Evolutionary conservation across 2,888 invertebrate genomes (phyloP).

Genomic region (Tetramorium bicarinatum): DNA sequence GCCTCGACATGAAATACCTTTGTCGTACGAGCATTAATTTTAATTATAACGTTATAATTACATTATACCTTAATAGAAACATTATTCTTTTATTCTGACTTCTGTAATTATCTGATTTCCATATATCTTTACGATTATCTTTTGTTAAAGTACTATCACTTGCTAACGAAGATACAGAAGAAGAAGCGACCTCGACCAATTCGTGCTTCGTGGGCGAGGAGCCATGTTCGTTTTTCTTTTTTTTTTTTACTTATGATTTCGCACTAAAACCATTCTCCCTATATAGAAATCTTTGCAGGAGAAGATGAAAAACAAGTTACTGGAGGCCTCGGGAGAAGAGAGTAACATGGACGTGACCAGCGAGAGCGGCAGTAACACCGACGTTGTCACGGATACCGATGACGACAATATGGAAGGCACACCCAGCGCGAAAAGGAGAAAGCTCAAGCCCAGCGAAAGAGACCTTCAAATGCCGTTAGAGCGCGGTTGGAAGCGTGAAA

Average conservation of each 20-base stretch:
- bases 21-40: conserved; percentile 10
- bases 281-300: conserved; percentile 85
- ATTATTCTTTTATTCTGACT: conserved; percentile 32
- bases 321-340: conserved; percentile 85
- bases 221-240: conserved; percentile 48
- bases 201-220: conserved; percentile 53
- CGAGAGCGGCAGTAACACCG: conserved; percentile 85
- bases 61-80: conserved; percentile 1
- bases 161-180: conserved; percentile 41
- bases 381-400: conserved; percentile 84
- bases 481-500: conserved; percentile 96
- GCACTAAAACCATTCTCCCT: conserved; percentile 78
- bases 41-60: conserved; percentile 11
- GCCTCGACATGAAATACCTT: not conserved
- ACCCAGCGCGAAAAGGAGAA: conserved; percentile 84
- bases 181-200: conserved; percentile 49
- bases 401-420: conserved; percentile 85
- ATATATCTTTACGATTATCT: conserved; percentile 32
- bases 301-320: conserved; percentile 85
- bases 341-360: conserved; percentile 86
- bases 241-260: conserved; percentile 79
- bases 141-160: conserved; percentile 49
- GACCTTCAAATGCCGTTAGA: conserved; percentile 84
- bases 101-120: conserved; percentile 35
- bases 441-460: conserved; percentile 83